These are phyloP conservation scores for Listrodromus nycthemerus DNA, from an alignment of 2,888 invertebrate genomes.

Conservation along the genomic window DNA sequence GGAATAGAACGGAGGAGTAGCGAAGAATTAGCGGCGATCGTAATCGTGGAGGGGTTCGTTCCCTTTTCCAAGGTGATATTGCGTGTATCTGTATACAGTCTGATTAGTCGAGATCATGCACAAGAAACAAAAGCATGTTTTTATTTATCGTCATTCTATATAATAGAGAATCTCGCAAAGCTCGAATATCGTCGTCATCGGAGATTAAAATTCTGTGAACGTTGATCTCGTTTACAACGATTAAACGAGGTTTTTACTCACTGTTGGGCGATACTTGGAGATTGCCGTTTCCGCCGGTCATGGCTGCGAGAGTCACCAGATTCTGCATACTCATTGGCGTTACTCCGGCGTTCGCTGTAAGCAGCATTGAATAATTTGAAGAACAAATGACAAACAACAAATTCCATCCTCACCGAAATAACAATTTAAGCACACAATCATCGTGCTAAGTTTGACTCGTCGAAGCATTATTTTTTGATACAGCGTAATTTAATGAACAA, in stretches of 20 bases:
- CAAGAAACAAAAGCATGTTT: constrained; percentile 36
- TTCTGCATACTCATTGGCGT: constrained; percentile 96
- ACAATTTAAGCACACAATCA: not conserved
- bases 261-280: constrained; percentile 86
- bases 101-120: constrained; percentile 58
- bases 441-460: not conserved
- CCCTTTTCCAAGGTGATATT: constrained; percentile 21
- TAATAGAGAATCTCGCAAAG: constrained; percentile 13
- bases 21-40: constrained; percentile 19
- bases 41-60: not conserved
- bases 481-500: not conserved
- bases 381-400: not conserved
- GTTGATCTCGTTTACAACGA: constrained; percentile 2
- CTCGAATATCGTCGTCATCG: not conserved
- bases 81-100: constrained; percentile 32
- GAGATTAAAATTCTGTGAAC: not conserved
- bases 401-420: not conserved
- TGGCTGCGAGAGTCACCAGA: constrained; percentile 94
- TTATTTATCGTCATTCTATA: constrained; percentile 39
- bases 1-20: constrained; percentile 22
- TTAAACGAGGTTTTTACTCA: constrained; percentile 77
- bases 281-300: constrained; percentile 87
- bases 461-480: not conserved
- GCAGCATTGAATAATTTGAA: not conserved
- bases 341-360: constrained; percentile 82